A percentile compares a stretch with the other conserved stretches of the same genome.
phyloP scores from a whole-genome alignment of 2,113 vertebrate species.

The Oreochromis aureus region DNA sequence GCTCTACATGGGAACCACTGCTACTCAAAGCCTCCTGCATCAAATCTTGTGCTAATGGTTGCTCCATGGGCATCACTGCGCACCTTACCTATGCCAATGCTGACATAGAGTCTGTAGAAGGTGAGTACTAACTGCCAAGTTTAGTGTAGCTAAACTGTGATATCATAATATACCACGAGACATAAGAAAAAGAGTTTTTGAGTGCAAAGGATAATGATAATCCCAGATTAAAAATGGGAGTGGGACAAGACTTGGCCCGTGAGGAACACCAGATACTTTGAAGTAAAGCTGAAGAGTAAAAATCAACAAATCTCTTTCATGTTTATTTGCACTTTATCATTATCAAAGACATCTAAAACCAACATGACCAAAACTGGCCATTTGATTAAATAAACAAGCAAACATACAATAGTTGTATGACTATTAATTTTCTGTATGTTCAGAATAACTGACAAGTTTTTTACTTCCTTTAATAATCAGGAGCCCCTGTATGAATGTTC shows the following conservation, averaged over 20 bases:
- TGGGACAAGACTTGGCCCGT: neutral
- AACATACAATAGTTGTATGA: neutral
- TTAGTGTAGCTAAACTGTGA: neutral
- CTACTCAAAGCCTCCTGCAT: conserved; percentile 87
- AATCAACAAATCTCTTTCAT: neutral
- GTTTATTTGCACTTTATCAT: neutral
- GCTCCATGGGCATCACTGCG: conserved; percentile 82
- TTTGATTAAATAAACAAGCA: neutral
- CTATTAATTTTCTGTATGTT: neutral
- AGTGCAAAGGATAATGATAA: neutral
- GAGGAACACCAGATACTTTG: neutral
- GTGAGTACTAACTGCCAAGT: conserved; percentile 60
- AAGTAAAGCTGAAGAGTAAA: neutral
- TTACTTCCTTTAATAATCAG: neutral
- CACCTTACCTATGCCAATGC: conserved; percentile 86
- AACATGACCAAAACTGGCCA: neutral
- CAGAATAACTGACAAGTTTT: neutral
- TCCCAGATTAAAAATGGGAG: neutral
- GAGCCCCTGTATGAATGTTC: neutral
- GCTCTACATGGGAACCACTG: conserved; percentile 85
- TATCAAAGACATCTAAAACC: neutral
- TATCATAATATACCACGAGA: neutral
- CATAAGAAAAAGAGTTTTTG: neutral
- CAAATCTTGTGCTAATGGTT: conserved; percentile 88
- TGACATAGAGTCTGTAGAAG: conserved; percentile 82